These are phyloP conservation scores for Cyphomyrus plagiostoma DNA, from an alignment of 2,113 vertebrate species.

Conservation along the genomic window DNA sequence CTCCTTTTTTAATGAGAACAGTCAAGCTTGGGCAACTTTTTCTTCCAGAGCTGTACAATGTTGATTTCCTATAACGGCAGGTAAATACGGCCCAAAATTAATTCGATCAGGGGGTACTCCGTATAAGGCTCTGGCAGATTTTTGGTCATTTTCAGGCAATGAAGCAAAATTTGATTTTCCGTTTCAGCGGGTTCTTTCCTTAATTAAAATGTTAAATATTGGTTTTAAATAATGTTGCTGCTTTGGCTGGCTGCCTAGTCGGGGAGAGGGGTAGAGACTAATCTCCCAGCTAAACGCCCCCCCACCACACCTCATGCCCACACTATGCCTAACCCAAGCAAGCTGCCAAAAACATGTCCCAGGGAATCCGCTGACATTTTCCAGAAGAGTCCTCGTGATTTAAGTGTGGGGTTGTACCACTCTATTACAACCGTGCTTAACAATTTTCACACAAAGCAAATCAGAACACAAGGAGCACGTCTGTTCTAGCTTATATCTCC, in stretches of 20 bases:
- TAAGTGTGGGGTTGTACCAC: neutral
- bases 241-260: conserved; percentile 26
- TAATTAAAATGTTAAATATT: conserved; percentile 44
- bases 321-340: neutral
- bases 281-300: conserved; percentile 22
- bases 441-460: neutral
- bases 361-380: neutral
- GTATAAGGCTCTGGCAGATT: conserved; percentile 20
- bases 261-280: conserved; percentile 20
- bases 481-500: neutral
- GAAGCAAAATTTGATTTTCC: conserved; percentile 25
- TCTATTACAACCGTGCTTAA: neutral
- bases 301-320: neutral
- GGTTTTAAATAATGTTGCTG: conserved; percentile 11
- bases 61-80: neutral
- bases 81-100: conserved; percentile 22
- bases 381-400: neutral
- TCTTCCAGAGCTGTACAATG: neutral
- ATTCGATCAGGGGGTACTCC: conserved; percentile 24
- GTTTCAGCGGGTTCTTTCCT: conserved; percentile 25
- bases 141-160: conserved; percentile 27
- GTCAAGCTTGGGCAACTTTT: neutral
- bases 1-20: conserved; percentile 8
- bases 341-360: neutral
- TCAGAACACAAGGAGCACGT: neutral